phyloP scores from a whole-genome alignment of 2,797 vertebrate species.

The Hylomyscus alleni region DNA sequence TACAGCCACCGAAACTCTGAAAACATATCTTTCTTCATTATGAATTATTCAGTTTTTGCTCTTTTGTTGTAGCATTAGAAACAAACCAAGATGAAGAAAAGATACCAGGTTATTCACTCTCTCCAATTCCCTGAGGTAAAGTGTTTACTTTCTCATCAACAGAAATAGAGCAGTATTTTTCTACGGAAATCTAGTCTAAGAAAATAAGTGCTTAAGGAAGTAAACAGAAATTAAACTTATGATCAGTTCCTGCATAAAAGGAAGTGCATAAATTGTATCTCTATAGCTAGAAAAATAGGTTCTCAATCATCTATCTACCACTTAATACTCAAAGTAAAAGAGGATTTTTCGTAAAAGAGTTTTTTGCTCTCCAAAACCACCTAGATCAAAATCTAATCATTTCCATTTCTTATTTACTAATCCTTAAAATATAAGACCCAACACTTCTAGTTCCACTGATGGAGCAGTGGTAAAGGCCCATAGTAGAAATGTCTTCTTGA shows the following conservation, averaged over 20 bases:
- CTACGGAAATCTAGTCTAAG: neutral
- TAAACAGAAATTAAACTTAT: neutral
- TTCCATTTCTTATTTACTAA: neutral
- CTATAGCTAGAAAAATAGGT: neutral
- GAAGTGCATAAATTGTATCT: neutral
- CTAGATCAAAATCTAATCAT: neutral
- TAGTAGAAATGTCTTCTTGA: neutral
- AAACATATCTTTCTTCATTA: neutral
- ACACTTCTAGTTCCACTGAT: neutral
- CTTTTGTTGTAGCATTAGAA: neutral
- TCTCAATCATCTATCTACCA: neutral
- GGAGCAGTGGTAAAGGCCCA: neutral
- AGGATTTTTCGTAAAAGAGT: neutral
- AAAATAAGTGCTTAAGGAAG: neutral
- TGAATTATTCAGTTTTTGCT: neutral
- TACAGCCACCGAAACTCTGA: neutral
- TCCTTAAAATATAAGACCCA: neutral
- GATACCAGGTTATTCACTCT: neutral
- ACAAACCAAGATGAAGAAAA: neutral
- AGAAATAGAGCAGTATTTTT: neutral
- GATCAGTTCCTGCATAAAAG: neutral
- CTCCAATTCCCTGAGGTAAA: neutral
- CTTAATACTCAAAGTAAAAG: neutral
- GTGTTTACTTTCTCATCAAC: neutral
- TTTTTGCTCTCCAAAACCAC: neutral